Evolutionary conservation across 2,797 vertebrate genomes (phyloP).

Genomic region (Philypnodon macrostomus): DNA sequence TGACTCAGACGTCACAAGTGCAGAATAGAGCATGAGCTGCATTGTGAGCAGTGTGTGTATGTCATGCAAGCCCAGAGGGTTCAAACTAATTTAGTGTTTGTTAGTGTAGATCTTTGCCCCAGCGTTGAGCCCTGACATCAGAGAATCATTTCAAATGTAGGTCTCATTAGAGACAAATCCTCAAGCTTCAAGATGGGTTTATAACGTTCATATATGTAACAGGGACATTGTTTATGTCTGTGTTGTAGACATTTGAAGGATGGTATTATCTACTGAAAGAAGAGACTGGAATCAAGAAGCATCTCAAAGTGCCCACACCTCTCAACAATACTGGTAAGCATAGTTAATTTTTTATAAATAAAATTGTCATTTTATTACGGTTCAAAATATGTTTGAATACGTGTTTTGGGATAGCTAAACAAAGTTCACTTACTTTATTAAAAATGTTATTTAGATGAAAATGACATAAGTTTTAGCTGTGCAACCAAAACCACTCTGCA

Average conservation of each 20-base stretch:
- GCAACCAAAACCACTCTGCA: not conserved
- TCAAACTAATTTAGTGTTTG: conserved; percentile 26
- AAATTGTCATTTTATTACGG: too few relatives aligned
- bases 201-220: not conserved
- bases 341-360: not conserved
- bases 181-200: conserved; percentile 9
- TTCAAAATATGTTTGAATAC: too few relatives aligned
- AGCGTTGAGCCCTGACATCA: conserved; percentile 18
- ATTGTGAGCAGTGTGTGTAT: conserved; percentile 31
- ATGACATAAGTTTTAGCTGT: too few relatives aligned
- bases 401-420: too few relatives aligned
- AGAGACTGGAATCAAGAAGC: conserved; percentile 85
- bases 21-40: conserved; percentile 55
- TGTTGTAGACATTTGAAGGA: conserved; percentile 79
- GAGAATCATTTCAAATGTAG: conserved; percentile 31
- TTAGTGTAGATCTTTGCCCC: conserved; percentile 4
- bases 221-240: conserved; percentile 24
- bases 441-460: too few relatives aligned
- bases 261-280: conserved; percentile 90
- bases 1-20: conserved; percentile 52
- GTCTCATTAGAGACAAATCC: conserved; percentile 38
- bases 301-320: conserved; percentile 82
- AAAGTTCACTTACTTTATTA: too few relatives aligned
- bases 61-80: conserved; percentile 32
- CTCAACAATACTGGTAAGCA: conserved; percentile 58